Evolutionary conservation across 2,888 invertebrate species (phyloP), one percentile per base, ranked within the genome.

Genomic region (Icerya purchasi): DNA sequence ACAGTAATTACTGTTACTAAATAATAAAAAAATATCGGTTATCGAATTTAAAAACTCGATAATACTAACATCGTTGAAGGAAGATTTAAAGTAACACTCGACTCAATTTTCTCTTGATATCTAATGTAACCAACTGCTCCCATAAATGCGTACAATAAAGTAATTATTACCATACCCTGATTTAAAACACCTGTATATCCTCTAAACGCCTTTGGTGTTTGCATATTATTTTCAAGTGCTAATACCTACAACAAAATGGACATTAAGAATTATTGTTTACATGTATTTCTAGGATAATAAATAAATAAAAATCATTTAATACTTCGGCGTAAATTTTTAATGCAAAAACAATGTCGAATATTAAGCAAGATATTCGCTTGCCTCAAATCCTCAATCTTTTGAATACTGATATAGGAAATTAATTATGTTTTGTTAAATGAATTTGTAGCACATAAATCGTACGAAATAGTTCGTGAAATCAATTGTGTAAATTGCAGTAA

Each of bases 201-300:
- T 2, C 81, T 80, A 71, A 92, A 90, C 56, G 80, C 78, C 67
- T 81, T 78, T 0, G 89, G 90, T 0, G 81, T 82, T 68, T 82
- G 80, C 90, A 93, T 91, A 68, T 86, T 86, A 71, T 89, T 91
- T 72, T 92, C 90, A 63, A 93, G 70, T 1, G 92, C 88, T 56
- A 93, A 80, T 51, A 92, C 85, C 92, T 93, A 71, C 52, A 70
- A 69, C 62, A 60, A n/a, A n/a, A n/a, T n/a, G n/a, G n/a, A n/a
- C n/a, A n/a, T n/a, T n/a, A n/a, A n/a, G n/a, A n/a, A n/a, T n/a
- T n/a, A n/a, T n/a, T n/a, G n/a, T n/a, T n/a, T n/a, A n/a, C n/a
- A n/a, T n/a, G n/a, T n/a, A n/a, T n/a, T n/a, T n/a, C n/a, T n/a
- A n/a, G n/a, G n/a, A n/a, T n/a, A n/a, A n/a, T n/a, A n/a, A n/a